Evolutionary conservation across 1,140 invertebrate species (phyloP), one percentile per base, ranked within the genome.

Genomic region (Drosophila paulistorum): DNA sequence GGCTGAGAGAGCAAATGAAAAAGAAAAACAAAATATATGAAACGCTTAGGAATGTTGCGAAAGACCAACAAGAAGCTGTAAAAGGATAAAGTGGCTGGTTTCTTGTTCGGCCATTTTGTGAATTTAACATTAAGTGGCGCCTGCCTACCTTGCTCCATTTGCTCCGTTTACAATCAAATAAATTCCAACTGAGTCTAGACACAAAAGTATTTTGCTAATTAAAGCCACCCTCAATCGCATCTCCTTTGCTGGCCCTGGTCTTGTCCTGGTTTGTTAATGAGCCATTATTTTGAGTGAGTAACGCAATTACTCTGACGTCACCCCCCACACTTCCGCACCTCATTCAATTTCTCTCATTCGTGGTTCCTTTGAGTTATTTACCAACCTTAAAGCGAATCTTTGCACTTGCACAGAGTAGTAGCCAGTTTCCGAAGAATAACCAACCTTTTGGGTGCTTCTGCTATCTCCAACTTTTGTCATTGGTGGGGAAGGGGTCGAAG

Each of bases 221-320:
- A 26, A 11, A 55, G 51, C 23, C 51, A 54, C 41, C 33, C 26
- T 45, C 17, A 9, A 11, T 13, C 11, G 10, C 4, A 9, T 2
- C 9, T 37, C 10, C 35, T 37, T 11, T 35, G 7, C 35, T 35
- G 7, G 0, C 35, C 37, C 3, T 26, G 23, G 11, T 39, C 37
- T 13, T 39, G 37, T 39, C 37, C 37, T 39, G 37, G 4, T 30
- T 17, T 35, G 72, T 65, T 69, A 81, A 81, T 74, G 79, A 66
- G 78, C 42, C 74, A 81, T 77, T 81, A 77, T 54, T 74, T 81
- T 81, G 74, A 77, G 74, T 81, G 79, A 67, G 69, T 73, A 81
- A 81, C 69, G 69, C 79, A 81, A 81, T 81, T 77, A 81, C 79
- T 65, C 58, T 48, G 54, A 42, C 48, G 39, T 54, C 60, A 68